Evolutionary conservation across 2,113 vertebrate species (phyloP).

Genomic region (Strix uralensis): DNA sequence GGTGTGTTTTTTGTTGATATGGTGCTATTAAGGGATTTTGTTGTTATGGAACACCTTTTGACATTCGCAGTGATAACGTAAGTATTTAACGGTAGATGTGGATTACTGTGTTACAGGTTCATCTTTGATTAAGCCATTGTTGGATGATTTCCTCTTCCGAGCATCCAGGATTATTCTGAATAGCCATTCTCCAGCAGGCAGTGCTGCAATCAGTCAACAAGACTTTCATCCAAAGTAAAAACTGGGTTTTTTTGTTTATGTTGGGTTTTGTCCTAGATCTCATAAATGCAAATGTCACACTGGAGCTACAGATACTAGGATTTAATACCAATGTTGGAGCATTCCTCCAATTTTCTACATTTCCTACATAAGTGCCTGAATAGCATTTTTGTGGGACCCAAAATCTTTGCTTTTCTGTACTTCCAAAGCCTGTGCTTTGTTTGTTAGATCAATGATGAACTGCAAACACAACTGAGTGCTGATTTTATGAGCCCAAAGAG

Average conservation of each 20-base stretch:
- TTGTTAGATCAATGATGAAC: background rate
- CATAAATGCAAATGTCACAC: background rate
- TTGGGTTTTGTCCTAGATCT: background rate
- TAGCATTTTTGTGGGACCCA: background rate
- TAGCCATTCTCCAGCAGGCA: conserved; percentile 89
- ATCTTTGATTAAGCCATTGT: conserved; percentile 93
- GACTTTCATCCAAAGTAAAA: conserved; percentile 97
- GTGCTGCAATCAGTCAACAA: conserved; percentile 88
- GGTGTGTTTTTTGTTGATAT: background rate
- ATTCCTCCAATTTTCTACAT: background rate
- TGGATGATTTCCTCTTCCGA: conserved; percentile 98
- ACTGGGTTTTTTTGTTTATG: background rate
- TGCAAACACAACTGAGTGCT: background rate
- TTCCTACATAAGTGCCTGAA: background rate
- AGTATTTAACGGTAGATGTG: background rate
- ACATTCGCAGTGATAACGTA: background rate
- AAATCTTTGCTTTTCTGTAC: background rate
- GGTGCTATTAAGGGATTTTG: background rate
- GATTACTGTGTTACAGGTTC: conserved; percentile 81
- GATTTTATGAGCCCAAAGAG: background rate
- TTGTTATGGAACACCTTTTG: background rate
- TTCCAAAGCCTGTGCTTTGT: background rate
- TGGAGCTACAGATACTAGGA: background rate
- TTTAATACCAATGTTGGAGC: background rate
- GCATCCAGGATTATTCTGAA: conserved; percentile 99